phyloP scores from a whole-genome alignment of 2,797 vertebrate species.

The Chromobotia macracanthus region DNA sequence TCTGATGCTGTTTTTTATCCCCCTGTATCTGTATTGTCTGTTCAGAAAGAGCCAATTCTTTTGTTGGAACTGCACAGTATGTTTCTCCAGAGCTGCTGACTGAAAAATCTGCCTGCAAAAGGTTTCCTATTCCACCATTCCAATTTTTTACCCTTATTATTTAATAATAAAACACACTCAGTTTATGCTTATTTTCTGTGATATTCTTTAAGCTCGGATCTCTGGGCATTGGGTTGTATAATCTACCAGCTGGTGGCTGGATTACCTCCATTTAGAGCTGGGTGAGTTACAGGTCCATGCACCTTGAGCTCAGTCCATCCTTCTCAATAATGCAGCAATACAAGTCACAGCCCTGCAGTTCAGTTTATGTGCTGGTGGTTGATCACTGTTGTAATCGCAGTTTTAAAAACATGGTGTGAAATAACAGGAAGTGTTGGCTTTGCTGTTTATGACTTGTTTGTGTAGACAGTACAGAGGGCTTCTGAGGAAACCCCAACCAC shows the following conservation, averaged over 20 bases:
- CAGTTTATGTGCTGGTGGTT: not conserved
- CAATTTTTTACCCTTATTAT: not conserved
- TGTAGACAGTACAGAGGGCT: constrained; percentile 49
- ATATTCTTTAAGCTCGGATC: constrained; percentile 86
- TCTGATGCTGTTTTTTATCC: not conserved
- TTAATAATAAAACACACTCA: not conserved
- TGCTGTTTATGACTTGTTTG: constrained; percentile 63
- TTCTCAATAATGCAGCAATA: not conserved
- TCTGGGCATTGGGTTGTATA: constrained; percentile 98
- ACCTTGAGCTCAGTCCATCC: not conserved
- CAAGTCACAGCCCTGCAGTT: constrained; percentile 9
- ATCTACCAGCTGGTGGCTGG: constrained; percentile 98
- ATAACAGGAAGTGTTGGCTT: constrained; percentile 65
- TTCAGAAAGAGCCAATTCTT: constrained; percentile 95
- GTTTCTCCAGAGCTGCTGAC: constrained; percentile 97
- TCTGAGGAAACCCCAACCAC: constrained; percentile 51
- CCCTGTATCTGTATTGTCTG: constrained; percentile 25
- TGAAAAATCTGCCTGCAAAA: constrained; percentile 98
- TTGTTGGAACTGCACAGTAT: constrained; percentile 98
- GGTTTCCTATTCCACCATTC: constrained; percentile 74
- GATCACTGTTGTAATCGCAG: constrained; percentile 31
- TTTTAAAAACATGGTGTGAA: constrained; percentile 57
- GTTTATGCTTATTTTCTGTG: not conserved
- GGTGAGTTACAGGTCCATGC: constrained; percentile 77
- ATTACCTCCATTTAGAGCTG: constrained; percentile 96